A percentile compares a stretch with the other conserved stretches of the same genome.
These are phyloP conservation scores for Brenthis ino DNA, from an alignment of 2,888 invertebrate species.

Conservation along the genomic window DNA sequence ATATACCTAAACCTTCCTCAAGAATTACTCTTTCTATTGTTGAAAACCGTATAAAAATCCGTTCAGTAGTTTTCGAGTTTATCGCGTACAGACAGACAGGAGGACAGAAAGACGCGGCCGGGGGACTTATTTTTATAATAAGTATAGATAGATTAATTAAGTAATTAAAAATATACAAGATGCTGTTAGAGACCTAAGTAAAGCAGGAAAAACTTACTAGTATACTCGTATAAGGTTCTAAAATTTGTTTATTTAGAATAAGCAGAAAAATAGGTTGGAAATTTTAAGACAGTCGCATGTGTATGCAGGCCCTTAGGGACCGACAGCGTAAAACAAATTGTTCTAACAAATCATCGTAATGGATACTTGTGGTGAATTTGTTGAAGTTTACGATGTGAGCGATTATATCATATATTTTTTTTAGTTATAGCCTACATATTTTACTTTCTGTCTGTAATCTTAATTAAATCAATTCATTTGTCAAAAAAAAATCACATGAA, in stretches of 20 bases:
- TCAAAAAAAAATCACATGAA: not conserved
- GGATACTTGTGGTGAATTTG: constrained; percentile 39
- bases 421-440: constrained; percentile 27
- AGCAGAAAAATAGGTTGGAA: not conserved
- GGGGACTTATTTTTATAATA: no score
- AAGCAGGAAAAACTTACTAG: no score
- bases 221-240: not conserved
- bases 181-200: no score
- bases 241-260: no score
- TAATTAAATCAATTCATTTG: constrained; percentile 23
- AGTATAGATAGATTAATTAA: no score
- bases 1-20: no score
- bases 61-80: no score
- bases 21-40: no score
- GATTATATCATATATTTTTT: constrained; percentile 31
- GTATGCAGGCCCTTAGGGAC: constrained; percentile 20
- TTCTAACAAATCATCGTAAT: constrained; percentile 41
- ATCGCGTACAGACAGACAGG: no score
- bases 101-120: no score
- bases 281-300: not conserved
- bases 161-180: no score
- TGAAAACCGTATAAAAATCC: no score
- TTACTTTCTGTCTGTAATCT: constrained; percentile 19
- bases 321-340: constrained; percentile 35
- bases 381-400: constrained; percentile 33